phyloP scores from a whole-genome alignment of 2,113 vertebrate species.

The Leptobrachium leishanense region DNA sequence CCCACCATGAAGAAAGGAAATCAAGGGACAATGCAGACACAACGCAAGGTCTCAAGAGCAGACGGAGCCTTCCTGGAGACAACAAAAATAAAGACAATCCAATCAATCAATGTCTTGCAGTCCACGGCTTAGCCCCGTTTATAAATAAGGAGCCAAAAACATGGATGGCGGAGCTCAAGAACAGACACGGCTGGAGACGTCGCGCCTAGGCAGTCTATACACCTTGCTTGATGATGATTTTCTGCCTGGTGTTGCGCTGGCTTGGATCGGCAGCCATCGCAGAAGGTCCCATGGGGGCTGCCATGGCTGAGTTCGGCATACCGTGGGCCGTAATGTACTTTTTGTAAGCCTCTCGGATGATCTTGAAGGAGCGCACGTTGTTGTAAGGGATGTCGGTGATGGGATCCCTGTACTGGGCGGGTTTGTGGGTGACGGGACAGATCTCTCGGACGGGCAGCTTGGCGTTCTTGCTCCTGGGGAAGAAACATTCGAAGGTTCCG shows the following conservation, averaged over 20 bases:
- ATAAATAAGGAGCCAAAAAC: background rate
- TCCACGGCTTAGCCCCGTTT: background rate
- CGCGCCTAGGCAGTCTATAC: slow-evolving; percentile 19
- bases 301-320: slow-evolving; percentile 74
- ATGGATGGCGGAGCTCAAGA: background rate
- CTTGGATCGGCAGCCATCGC: slow-evolving; percentile 55
- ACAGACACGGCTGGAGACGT: background rate
- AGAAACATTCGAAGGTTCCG: slow-evolving; percentile 78
- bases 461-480: slow-evolving; percentile 64
- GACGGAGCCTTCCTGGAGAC: too few relatives aligned
- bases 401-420: slow-evolving; percentile 86
- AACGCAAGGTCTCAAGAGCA: too few relatives aligned
- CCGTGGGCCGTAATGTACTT: slow-evolving; percentile 92
- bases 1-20: too few relatives aligned
- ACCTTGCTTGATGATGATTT: slow-evolving; percentile 79
- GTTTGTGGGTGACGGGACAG: slow-evolving; percentile 90
- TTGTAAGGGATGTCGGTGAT: slow-evolving; percentile 94
- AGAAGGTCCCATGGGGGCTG: slow-evolving; percentile 58
- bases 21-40: too few relatives aligned
- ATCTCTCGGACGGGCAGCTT: slow-evolving; percentile 80
- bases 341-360: slow-evolving; percentile 91
- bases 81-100: background rate
- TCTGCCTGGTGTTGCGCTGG: slow-evolving; percentile 70
- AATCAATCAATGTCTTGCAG: background rate
- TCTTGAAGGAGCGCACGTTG: slow-evolving; percentile 86